These are phyloP conservation scores for Dolichoris vasculosae DNA, from an alignment of 1,140 invertebrate species.

Conservation along the genomic window DNA sequence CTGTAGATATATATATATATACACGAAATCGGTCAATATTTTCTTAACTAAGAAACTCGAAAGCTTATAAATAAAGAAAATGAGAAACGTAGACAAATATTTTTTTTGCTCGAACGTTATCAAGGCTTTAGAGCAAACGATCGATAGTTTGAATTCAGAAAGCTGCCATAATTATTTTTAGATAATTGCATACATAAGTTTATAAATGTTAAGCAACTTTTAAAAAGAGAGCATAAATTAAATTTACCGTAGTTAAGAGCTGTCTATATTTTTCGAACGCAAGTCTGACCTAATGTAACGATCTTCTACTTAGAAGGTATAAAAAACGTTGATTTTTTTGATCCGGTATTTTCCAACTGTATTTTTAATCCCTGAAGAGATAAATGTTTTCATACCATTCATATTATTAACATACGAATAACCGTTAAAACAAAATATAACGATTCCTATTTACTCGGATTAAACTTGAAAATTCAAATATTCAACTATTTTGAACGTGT, in stretches of 20 bases:
- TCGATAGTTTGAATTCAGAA: neutral
- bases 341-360: neutral
- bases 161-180: neutral
- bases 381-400: neutral
- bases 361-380: neutral
- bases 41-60: neutral
- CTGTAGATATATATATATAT: neutral
- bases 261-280: neutral
- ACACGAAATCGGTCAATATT: neutral
- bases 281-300: neutral
- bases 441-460: too few species aligned
- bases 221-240: too few species aligned
- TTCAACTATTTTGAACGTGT: neutral
- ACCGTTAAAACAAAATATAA: too few species aligned
- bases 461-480: neutral
- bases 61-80: neutral
- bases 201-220: neutral
- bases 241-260: neutral
- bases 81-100: neutral
- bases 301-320: neutral
- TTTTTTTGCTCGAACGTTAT: neutral
- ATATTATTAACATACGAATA: too few species aligned
- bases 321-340: neutral
- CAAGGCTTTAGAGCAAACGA: neutral
- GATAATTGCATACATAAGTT: neutral